A percentile compares a stretch with the other conserved stretches of the same genome.
phyloP scores from a whole-genome alignment of 2,888 invertebrate species.

The Antheraea yamamai region DNA sequence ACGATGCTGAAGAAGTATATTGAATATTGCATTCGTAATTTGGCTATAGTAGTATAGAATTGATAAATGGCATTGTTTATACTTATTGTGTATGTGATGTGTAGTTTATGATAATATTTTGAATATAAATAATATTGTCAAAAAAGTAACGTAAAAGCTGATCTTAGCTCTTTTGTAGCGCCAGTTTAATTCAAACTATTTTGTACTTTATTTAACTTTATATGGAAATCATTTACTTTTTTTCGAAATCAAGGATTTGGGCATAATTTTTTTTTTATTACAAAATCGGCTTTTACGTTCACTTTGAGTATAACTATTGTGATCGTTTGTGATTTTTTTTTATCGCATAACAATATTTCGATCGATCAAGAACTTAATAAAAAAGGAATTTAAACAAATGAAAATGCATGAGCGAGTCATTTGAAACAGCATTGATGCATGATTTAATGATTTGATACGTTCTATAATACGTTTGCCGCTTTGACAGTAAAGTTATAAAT shows the following conservation, averaged over 20 bases:
- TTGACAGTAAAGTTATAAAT: background rate
- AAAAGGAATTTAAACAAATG: background rate
- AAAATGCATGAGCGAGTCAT: conserved; percentile 14
- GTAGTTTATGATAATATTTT: conserved; percentile 7
- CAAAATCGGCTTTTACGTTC: background rate
- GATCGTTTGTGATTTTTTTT: conserved; percentile 27
- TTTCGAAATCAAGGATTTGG: background rate
- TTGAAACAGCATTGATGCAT: background rate
- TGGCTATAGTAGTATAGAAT: conserved; percentile 13
- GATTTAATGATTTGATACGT: background rate
- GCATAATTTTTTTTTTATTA: background rate
- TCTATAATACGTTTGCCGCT: background rate
- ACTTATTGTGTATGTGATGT: conserved; percentile 1
- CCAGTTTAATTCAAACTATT: background rate
- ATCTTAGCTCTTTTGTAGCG: background rate
- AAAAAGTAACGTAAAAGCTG: conserved; percentile 5
- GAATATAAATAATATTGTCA: background rate
- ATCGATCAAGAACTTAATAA: conserved; percentile 59
- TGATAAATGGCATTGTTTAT: conserved; percentile 12
- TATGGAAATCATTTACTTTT: background rate
- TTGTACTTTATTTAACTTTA: background rate
- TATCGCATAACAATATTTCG: conserved; percentile 61
- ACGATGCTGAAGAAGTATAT: background rate
- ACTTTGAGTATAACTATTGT: conserved; percentile 6
- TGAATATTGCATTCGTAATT: conserved; percentile 7